A percentile compares a stretch with the other conserved stretches of the same genome.
Evolutionary conservation across 1,140 invertebrate genomes (phyloP).

Genomic region (Drosophila subpulchrella): DNA sequence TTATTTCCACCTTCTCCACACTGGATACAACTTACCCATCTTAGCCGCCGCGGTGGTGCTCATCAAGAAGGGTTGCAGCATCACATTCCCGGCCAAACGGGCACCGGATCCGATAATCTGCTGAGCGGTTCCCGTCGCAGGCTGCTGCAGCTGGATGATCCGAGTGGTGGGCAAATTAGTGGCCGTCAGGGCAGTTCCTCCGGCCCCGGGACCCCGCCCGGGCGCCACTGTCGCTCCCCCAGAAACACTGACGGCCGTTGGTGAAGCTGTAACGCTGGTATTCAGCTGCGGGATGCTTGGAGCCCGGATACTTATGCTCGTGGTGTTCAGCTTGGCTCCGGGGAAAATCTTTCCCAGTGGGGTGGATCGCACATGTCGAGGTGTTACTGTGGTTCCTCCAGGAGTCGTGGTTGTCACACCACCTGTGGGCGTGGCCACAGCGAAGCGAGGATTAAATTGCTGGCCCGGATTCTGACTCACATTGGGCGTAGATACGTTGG

Average conservation of each 20-base stretch:
- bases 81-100: constrained; percentile 73
- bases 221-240: constrained; percentile 57
- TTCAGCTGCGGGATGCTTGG: constrained; percentile 74
- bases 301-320: constrained; percentile 80
- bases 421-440: constrained; percentile 69
- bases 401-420: constrained; percentile 56
- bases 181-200: constrained; percentile 54
- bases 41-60: constrained; percentile 72
- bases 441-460: constrained; percentile 81
- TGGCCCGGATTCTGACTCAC: constrained; percentile 56
- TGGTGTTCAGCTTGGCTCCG: constrained; percentile 73
- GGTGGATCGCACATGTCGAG: constrained; percentile 74
- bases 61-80: constrained; percentile 81
- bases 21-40: constrained; percentile 61
- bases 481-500: constrained; percentile 60
- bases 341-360: constrained; percentile 74
- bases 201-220: constrained; percentile 50
- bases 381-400: constrained; percentile 67
- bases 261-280: constrained; percentile 53
- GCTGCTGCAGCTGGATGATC: constrained; percentile 83
- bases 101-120: constrained; percentile 74
- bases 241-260: constrained; percentile 58
- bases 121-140: constrained; percentile 63
- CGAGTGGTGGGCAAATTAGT: constrained; percentile 74
- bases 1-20: background rate